phyloP scores from a whole-genome alignment of 2,113 vertebrate species.

The Carettochelys insculpta region DNA sequence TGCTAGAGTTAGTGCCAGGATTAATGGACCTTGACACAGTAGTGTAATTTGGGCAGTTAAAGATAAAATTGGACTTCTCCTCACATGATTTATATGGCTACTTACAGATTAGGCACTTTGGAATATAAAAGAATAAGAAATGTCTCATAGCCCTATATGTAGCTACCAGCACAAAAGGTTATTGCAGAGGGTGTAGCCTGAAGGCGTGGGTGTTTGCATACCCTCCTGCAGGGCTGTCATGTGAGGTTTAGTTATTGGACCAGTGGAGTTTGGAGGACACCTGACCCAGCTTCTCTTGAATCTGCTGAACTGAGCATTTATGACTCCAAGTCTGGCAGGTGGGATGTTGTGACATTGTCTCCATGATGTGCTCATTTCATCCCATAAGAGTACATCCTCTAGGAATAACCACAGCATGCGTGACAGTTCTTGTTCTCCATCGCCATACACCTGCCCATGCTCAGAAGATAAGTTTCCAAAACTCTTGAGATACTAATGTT shows the following conservation, averaged over 20 bases:
- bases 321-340: neutral
- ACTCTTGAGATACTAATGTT: constrained; percentile 14
- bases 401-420: neutral
- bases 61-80: constrained; percentile 28
- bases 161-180: neutral
- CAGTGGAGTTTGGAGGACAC: neutral
- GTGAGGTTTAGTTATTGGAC: neutral
- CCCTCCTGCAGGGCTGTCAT: neutral
- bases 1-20: constrained; percentile 21
- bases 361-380: neutral
- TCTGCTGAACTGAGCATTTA: neutral
- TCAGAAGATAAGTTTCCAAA: neutral
- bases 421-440: neutral
- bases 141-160: neutral
- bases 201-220: neutral
- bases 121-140: neutral
- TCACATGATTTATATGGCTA: neutral
- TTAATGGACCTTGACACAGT: constrained; percentile 32
- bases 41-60: constrained; percentile 7
- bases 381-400: neutral
- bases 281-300: neutral
- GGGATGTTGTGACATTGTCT: neutral
- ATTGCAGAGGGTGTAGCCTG: neutral
- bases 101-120: rapidly evolving
- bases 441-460: neutral